Evolutionary conservation across 2,113 vertebrate species (phyloP).

Genomic region (Nothocercus julius): DNA sequence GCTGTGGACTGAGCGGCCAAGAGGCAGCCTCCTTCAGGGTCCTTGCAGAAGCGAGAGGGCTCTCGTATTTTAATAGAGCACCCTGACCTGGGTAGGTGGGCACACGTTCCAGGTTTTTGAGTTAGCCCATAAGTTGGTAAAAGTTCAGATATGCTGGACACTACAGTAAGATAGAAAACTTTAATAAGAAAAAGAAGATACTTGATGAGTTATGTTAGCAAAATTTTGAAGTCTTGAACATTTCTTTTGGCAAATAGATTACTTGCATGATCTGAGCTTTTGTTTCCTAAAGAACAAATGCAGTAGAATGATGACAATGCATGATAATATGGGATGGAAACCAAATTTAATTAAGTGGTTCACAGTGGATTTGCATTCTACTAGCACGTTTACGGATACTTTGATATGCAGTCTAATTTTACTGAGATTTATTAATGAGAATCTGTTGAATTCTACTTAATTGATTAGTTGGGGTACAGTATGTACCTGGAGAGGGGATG

Average conservation of each 20-base stretch:
- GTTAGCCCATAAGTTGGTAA: not conserved
- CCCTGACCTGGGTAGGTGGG: not conserved
- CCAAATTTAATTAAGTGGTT: not conserved
- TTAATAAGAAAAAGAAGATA: not conserved
- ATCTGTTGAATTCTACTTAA: not conserved
- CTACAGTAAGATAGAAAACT: not conserved
- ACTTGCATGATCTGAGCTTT: not conserved
- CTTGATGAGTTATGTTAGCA: not conserved
- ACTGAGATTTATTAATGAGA: fast-evolving
- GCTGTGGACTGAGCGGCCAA: not conserved
- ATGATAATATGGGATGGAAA: fast-evolving
- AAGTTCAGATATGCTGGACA: not conserved
- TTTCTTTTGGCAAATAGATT: not conserved
- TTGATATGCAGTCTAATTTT: not conserved
- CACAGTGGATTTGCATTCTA: not conserved
- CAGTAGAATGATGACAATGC: not conserved
- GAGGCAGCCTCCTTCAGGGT: not conserved
- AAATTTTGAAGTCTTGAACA: not conserved
- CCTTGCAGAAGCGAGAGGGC: not conserved
- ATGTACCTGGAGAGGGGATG: not conserved
- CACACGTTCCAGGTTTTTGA: not conserved
- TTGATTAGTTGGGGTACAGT: too few species aligned
- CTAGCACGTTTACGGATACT: not conserved
- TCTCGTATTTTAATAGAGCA: not conserved
- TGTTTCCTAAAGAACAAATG: not conserved